Percentiles rank a stretch among this genome's conserved stretches.
These are phyloP conservation scores for Drosophila bocki DNA, from an alignment of 1,140 invertebrate species.

Conservation along the genomic window DNA sequence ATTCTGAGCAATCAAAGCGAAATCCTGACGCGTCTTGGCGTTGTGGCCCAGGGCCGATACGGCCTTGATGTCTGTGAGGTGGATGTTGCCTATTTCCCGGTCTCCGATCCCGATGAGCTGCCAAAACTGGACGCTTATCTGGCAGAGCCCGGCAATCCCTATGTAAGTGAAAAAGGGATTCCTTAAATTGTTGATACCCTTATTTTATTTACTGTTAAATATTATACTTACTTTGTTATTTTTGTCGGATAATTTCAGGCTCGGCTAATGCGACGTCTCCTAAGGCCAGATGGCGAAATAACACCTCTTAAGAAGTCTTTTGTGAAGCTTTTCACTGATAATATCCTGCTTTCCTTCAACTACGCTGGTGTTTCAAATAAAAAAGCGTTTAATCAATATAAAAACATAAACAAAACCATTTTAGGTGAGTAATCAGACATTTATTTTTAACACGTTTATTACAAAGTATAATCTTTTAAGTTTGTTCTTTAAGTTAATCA, in stretches of 20 bases:
- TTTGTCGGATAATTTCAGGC: not conserved
- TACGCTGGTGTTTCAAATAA: conserved; percentile 29
- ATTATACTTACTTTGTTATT: not conserved
- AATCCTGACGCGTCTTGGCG: conserved; percentile 11
- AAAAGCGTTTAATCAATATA: conserved; percentile 34
- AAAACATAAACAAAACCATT: conserved; percentile 38
- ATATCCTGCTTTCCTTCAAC: conserved; percentile 25
- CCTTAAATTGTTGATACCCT: not conserved
- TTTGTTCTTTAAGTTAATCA: not conserved
- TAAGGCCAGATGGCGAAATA: conserved; percentile 22
- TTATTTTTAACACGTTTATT: not conserved
- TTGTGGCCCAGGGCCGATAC: not conserved
- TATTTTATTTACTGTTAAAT: not conserved
- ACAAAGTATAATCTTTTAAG: not conserved
- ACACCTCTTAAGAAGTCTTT: conserved; percentile 30
- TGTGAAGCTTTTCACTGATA: conserved; percentile 15
- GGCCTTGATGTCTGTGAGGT: not conserved
- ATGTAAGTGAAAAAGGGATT: conserved; percentile 11
- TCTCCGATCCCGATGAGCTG: conserved; percentile 28
- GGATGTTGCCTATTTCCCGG: conserved; percentile 14
- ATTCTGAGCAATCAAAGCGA: conserved; percentile 30
- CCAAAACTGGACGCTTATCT: conserved; percentile 19
- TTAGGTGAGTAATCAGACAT: conserved; percentile 13
- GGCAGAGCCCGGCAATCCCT: conserved; percentile 26
- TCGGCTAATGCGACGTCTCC: conserved; percentile 8